Base-by-base conservation (phyloP, 2,888 invertebrate genomes). In the Eupithecia inturbata region DNA sequence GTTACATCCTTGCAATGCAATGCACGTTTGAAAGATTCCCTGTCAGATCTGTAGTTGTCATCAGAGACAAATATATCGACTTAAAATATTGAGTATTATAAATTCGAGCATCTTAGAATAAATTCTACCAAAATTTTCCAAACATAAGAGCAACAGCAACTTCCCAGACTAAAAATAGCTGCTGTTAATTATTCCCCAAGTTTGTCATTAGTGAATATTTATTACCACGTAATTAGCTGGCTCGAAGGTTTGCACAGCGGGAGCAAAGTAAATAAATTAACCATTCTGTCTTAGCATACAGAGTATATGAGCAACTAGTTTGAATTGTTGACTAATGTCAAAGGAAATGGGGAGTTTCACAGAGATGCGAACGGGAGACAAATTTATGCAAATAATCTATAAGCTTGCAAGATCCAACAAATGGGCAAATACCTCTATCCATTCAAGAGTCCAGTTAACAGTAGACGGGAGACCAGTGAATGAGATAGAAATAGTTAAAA, bases 181-280 rank as follows among this genome's bases (percentile, higher is more conserved):
- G 84, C 85, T 89, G 86, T 91, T 89, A 92, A 91, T 91, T 91
- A 91, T 90, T 91, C 89, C 80, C 87, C 81, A 88, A 91, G 88
- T 91, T 92, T 91, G 91, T 91, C 86, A 88, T 88, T 90, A 89
- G 90, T 90, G 90, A 91, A 91, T 62, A 73, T 74, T 74, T 71
- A 74, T 71, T 68, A 66, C 63, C 57, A 28, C 36, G 28, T 92
- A 92, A 92, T 91, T 92, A 91, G 90, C 88, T 91, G 89, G 85
- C 87, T 89, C 85, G 82, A 85, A 88, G 87, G 87, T 87, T 91
- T 89, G 85, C 86, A 85, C 84, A 89, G 89, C 84, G 81, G 83
- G 84, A 86, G 86, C 77, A 85, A 89, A 90, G 86, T 77, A 85
- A 89, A 90, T 89, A 89, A 87, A 89, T 89, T 89, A 88, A 86